Evolutionary conservation across 2,888 invertebrate genomes (phyloP).

Genomic region (Pammene fasciana): DNA sequence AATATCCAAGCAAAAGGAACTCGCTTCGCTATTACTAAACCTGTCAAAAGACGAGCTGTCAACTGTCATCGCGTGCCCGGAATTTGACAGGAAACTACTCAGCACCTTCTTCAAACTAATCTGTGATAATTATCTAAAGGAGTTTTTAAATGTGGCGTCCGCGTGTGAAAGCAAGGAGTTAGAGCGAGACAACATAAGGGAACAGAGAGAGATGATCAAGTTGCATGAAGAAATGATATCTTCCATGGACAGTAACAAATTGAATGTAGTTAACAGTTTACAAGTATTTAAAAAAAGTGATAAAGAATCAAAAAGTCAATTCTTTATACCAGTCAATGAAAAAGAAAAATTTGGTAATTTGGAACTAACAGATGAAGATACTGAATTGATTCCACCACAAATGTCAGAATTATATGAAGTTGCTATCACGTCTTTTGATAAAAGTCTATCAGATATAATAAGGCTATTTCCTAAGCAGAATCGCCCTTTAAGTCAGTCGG

Average conservation of each 20-base stretch:
- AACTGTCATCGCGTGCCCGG: slow-evolving; percentile 74
- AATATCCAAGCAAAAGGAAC: slow-evolving; percentile 64
- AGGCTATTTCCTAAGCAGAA: slow-evolving; percentile 76
- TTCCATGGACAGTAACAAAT: slow-evolving; percentile 73
- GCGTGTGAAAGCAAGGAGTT: slow-evolving; percentile 67
- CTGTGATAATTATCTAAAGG: slow-evolving; percentile 75
- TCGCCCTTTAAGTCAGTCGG: slow-evolving; percentile 77
- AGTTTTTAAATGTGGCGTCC: slow-evolving; percentile 65
- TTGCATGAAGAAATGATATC: slow-evolving; percentile 66
- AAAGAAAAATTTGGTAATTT: slow-evolving; percentile 72
- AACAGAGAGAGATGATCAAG: slow-evolving; percentile 59
- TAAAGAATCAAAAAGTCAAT: slow-evolving; percentile 77
- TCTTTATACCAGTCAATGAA: slow-evolving; percentile 75
- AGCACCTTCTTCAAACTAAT: slow-evolving; percentile 78
- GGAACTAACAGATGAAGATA: slow-evolving; percentile 69
- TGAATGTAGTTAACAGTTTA: slow-evolving; percentile 70
- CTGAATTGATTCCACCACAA: slow-evolving; percentile 67
- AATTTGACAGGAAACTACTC: slow-evolving; percentile 80
- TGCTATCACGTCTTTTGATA: slow-evolving; percentile 65
- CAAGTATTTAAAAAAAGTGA: slow-evolving; percentile 76
- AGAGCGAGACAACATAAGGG: slow-evolving; percentile 64
- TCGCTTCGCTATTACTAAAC: slow-evolving; percentile 65
- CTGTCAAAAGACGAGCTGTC: slow-evolving; percentile 68
- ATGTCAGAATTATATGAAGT: slow-evolving; percentile 66
- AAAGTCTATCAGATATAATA: slow-evolving; percentile 68